Evolutionary conservation across 2,888 invertebrate species (phyloP).

Genomic region (Leucoma salicis): DNA sequence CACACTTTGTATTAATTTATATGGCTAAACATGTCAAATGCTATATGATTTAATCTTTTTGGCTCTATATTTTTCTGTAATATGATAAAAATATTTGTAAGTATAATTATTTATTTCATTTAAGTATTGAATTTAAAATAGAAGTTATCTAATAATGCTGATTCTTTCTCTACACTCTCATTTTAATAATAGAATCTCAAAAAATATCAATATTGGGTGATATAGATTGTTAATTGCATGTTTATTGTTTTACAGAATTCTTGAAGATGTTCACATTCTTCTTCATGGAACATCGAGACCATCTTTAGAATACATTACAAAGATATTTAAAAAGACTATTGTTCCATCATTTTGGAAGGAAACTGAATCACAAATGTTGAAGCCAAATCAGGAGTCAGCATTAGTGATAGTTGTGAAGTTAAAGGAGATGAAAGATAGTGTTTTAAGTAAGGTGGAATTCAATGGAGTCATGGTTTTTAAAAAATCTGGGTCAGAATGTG

Average conservation of each 20-base stretch:
- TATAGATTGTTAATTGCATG: too few species aligned
- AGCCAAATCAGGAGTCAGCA: constrained; percentile 31
- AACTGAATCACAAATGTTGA: constrained; percentile 28
- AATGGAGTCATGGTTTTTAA: constrained; percentile 50
- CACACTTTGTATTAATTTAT: too few species aligned
- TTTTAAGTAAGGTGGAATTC: constrained; percentile 48
- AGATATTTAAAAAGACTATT: constrained; percentile 43
- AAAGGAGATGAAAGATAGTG: constrained; percentile 46
- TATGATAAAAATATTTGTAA: too few species aligned
- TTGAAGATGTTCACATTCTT: constrained; percentile 51
- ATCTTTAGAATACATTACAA: constrained; percentile 56
- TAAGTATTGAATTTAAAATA: too few species aligned
- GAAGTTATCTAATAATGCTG: too few species aligned
- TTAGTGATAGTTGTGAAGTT: constrained; percentile 47
- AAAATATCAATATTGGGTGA: too few species aligned
- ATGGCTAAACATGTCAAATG: too few species aligned
- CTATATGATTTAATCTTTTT: too few species aligned
- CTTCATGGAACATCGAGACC: constrained; percentile 38
- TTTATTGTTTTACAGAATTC: constrained; percentile 50
- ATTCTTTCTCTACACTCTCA: too few species aligned
- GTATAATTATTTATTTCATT: too few species aligned
- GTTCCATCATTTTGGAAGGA: constrained; percentile 52
- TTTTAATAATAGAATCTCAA: too few species aligned
- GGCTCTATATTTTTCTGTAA: too few species aligned
- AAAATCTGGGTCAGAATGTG: constrained; percentile 35